Base-by-base conservation (phyloP, 2,113 vertebrate species). In the Ranitomeya imitator region DNA sequence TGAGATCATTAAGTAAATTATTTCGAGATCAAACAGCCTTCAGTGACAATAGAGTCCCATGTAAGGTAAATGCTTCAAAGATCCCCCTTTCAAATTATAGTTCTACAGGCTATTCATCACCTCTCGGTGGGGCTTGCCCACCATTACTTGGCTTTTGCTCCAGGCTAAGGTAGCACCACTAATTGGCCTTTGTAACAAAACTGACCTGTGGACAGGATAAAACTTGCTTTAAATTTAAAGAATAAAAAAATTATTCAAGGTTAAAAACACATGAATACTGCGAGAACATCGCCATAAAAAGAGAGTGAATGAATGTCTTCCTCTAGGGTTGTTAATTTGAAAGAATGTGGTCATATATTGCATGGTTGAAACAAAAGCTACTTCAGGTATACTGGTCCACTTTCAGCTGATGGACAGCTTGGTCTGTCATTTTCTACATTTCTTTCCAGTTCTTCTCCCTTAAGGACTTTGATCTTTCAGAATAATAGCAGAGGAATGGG, bases 1-100 rank as follows among this genome's bases (percentile, higher is more conserved):
- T 97, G 97, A 99, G 97, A 98, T 99, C 97, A 99, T 99, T 98
- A 99, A 99, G 98, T 97, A 97, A 98, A 99, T 99, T 97, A 99
- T 99, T 99, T 99, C 97, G 97, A 99, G 97, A 99, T 99, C 98
- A 99, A 99, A 99, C 96, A 96, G 96, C 96, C 97, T 95, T 96
- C 96, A 95, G 96, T 95, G 95, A 99, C 98, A 99, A 99, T 99
- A 96, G 96, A 95, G 96, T 97, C 96, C 97, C 97, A 95, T 96
- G 97, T 97, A 96, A 98, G 97, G 97, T 97, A 97, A 99, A 97
- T 97, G 96, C 97, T 96, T 97, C 96, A 96, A 96, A 97, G 96
- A 92, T 92, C 93, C 94, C 94, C 93, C 95, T 95, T 96, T 96
- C 96, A 97, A 97, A 98, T 97, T 96, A 98, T 96, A 96, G 96